Evolutionary conservation across 2,797 vertebrate species (phyloP).

Genomic region (Argya squamiceps): DNA sequence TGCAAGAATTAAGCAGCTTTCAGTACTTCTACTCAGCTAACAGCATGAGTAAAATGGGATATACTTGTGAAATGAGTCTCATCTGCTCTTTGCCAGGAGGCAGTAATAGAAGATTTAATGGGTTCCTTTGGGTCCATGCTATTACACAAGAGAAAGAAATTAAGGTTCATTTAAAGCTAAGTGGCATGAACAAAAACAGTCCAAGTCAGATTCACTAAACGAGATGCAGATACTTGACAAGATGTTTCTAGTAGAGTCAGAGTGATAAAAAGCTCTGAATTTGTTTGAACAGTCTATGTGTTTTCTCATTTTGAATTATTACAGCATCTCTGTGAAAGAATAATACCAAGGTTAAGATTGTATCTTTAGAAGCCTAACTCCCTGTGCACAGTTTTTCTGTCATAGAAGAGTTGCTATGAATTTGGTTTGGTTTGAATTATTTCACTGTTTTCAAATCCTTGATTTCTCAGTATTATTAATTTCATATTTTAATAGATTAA

Average conservation of each 20-base stretch:
- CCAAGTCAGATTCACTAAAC: not conserved
- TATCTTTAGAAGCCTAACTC: not conserved
- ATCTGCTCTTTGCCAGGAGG: conserved; percentile 50
- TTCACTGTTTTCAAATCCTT: not conserved
- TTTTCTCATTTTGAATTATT: not conserved
- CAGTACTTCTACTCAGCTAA: not conserved
- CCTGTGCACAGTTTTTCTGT: not conserved
- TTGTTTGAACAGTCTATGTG: not conserved
- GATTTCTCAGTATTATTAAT: not conserved
- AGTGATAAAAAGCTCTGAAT: not conserved
- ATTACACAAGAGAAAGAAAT: conserved; percentile 51
- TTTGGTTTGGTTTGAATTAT: not conserved
- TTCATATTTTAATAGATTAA: not conserved
- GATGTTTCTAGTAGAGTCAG: not conserved
- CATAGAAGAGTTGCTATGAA: not conserved
- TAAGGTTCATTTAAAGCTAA: conserved; percentile 59
- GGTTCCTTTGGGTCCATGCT: conserved; percentile 37
- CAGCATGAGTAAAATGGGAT: not conserved
- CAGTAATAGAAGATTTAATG: conserved; percentile 46
- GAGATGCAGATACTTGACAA: not conserved
- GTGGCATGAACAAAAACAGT: not conserved
- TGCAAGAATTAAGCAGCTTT: not conserved
- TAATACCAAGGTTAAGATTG: not conserved
- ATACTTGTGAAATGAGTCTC: conserved; percentile 8
- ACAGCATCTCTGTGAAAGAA: not conserved